phyloP scores from a whole-genome alignment of 2,888 invertebrate species.

The Nephrotoma flavescens region DNA sequence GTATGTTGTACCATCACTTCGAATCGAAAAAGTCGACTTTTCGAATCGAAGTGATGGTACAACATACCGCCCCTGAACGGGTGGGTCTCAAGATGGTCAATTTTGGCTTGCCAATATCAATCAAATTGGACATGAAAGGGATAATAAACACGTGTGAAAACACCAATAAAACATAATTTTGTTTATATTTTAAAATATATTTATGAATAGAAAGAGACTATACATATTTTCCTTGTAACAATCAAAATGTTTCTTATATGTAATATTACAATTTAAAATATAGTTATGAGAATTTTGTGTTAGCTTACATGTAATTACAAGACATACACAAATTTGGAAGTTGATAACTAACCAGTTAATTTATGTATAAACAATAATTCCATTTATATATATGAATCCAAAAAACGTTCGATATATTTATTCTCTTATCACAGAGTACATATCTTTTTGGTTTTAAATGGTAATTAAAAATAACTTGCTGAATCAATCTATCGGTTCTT shows the following conservation, averaged over 20 bases:
- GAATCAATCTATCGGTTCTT: not conserved
- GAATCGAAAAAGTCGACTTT: no score
- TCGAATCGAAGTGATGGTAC: no score
- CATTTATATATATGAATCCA: not conserved
- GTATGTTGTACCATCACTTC: no score
- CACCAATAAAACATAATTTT: not conserved
- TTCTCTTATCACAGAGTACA: not conserved
- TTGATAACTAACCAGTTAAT: not conserved
- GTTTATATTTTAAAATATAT: not conserved
- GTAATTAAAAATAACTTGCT: not conserved
- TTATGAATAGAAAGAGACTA: not conserved
- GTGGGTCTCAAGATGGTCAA: no score
- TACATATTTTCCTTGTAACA: not conserved
- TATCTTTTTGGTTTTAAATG: not conserved
- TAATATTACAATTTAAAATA: not conserved
- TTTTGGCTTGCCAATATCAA: no score
- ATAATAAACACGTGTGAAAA: no score
- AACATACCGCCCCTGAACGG: no score
- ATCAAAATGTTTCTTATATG: not conserved
- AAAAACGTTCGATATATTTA: not conserved
- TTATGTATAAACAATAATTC: not conserved
- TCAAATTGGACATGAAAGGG: no score
- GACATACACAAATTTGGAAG: not conserved
- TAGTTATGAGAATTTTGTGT: not conserved
- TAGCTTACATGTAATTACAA: not conserved